Conservation (phyloP, 2,888 invertebrate genomes). For the Tipula unca region DNA sequence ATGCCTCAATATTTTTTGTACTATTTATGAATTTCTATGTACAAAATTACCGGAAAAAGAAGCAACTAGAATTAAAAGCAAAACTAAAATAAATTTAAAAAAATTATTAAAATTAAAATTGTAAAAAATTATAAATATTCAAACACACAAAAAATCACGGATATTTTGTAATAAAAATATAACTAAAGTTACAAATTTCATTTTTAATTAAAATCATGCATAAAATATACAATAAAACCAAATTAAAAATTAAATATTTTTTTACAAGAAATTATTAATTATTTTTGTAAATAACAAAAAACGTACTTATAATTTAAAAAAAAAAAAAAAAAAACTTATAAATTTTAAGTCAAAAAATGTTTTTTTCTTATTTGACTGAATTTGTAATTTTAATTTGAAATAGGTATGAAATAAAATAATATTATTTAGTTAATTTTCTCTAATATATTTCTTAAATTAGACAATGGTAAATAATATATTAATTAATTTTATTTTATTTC, state of each 20-base stretch:
- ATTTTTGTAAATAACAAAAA: background rate
- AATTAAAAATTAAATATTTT: background rate
- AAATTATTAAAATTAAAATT: background rate
- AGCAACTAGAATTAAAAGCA: background rate
- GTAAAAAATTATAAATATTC: background rate
- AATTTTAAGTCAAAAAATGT: background rate
- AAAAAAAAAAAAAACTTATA: background rate
- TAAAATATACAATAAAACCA: background rate
- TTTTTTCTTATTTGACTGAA: background rate
- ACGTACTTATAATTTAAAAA: background rate
- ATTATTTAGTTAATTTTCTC: background rate
- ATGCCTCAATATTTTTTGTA: constrained; percentile 79
- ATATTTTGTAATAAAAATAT: background rate
- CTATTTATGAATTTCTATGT: constrained; percentile 89
- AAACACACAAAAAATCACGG: background rate
- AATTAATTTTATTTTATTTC: background rate
- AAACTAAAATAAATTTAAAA: background rate
- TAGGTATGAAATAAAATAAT: no score
- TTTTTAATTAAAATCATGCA: background rate
- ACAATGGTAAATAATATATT: background rate
- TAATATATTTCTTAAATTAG: background rate
- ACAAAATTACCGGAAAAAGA: constrained; percentile 58
- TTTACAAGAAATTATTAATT: background rate
- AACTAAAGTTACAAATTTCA: background rate
- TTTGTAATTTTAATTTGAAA: background rate